Evolutionary conservation across 1,140 invertebrate species (phyloP), one percentile per base, ranked within the genome.

Genomic region (Drosophila suzukii): DNA sequence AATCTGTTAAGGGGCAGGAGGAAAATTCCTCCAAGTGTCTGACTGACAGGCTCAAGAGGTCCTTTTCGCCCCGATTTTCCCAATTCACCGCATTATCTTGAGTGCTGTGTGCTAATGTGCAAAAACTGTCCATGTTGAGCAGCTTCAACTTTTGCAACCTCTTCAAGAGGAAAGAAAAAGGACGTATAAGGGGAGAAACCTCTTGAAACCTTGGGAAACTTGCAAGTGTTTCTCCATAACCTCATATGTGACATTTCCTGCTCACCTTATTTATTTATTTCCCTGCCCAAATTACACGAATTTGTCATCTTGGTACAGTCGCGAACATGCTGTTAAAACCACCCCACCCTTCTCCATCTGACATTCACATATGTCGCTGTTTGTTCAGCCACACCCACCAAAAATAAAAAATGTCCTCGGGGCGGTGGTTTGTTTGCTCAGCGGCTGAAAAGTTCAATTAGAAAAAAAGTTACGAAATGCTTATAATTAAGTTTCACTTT

Each of bases 401-500:
- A 46, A 32, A 43, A 38, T 1, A 46, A 53, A 53, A 47, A 53
- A 47, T 15, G 17, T 15, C 15, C 75, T 20, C 4, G n/a, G 27
- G 62, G 61, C 75, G 43, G 30, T 41, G 56, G 60, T 77, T 67
- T 88, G 79, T 89, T 88, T 88, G 80, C 72, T 72, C 73, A 81
- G 79, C 70, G 79, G 84, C 78, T 74, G 43, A 71, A 88, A 88
- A 83, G 86, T 88, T 83, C 84, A 88, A 89, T 88, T 88, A 88
- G 67, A 84, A 34, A 68, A 82, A 72, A 72, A 46, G 60, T 68
- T 80, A 68, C 80, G 63, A 85, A 85, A 78, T 86, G 68, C 59
- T 81, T 86, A 54, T 89, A 88, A 88, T 88, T 88, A 89, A 47
- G 80, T 78, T 88, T 83, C n/a, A 12, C 43, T 12, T 15, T 20